A percentile compares a stretch with the other conserved stretches of the same genome.
Evolutionary conservation across 2,888 invertebrate genomes (phyloP).

Genomic region (Scaptomyza cyrtandrae): DNA sequence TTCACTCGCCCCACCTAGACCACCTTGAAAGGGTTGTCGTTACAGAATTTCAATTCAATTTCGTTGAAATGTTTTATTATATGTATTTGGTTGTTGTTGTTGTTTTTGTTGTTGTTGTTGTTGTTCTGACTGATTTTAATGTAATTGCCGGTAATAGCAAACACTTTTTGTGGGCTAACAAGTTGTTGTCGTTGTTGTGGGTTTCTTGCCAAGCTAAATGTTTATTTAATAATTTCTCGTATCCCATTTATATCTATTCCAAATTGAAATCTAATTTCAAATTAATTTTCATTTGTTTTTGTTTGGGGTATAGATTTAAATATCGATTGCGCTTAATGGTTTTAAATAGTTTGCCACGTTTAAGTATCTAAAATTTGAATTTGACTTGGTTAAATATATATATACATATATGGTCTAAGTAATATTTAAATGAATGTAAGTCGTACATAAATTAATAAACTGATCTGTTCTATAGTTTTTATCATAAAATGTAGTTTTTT

Average conservation of each 20-base stretch:
- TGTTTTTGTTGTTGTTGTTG: conserved; percentile 36
- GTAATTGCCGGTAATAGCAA: conserved; percentile 68
- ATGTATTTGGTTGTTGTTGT: conserved; percentile 56
- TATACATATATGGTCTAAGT: neutral
- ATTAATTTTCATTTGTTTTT: conserved; percentile 39
- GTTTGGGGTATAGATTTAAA: conserved; percentile 16
- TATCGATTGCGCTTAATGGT: conserved; percentile 6
- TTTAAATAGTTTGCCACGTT: no score
- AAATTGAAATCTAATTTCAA: conserved; percentile 61
- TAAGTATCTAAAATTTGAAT: no score
- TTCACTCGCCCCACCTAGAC: conserved; percentile 1
- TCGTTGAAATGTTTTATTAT: conserved; percentile 69
- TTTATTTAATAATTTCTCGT: conserved; percentile 49
- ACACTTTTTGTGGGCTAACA: conserved; percentile 64
- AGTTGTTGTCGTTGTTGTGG: conserved; percentile 39
- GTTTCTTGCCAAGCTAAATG: conserved; percentile 42
- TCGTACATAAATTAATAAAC: no score
- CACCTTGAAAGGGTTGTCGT: conserved; percentile 67
- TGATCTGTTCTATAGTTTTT: no score
- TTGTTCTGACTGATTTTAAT: conserved; percentile 62
- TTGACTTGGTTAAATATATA: no score
- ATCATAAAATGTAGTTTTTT: no score
- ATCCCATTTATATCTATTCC: conserved; percentile 36
- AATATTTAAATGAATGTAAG: no score
- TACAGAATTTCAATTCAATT: conserved; percentile 66